These are phyloP conservation scores for Limenitis camilla DNA, from an alignment of 2,888 invertebrate species.

Conservation along the genomic window DNA sequence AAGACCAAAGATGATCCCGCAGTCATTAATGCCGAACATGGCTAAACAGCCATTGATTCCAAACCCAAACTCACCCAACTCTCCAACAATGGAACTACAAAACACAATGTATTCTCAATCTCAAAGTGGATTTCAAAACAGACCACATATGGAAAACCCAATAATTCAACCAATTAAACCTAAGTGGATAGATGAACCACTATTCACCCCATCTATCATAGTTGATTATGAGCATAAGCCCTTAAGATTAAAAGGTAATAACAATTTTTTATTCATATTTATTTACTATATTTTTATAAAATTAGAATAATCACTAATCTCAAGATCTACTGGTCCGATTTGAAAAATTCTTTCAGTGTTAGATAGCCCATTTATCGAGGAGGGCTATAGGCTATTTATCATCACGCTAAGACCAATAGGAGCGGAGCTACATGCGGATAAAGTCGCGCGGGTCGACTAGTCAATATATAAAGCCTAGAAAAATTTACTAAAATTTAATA, in stretches of 20 bases:
- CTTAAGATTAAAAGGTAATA: constrained; percentile 69
- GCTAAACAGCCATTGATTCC: constrained; percentile 30
- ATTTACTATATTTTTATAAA: too few relatives aligned
- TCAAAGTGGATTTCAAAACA: constrained; percentile 24
- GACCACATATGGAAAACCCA: constrained; percentile 8
- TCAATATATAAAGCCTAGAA: too few relatives aligned
- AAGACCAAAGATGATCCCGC: constrained; percentile 30
- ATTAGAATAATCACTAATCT: too few relatives aligned
- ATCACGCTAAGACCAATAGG: too few relatives aligned
- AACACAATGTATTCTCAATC: constrained; percentile 30
- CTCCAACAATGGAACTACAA: constrained; percentile 1
- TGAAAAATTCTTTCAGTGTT: too few relatives aligned
- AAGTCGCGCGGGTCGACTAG: too few relatives aligned
- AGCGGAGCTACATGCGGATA: too few relatives aligned
- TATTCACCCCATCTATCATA: constrained; percentile 74
- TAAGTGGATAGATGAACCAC: constrained; percentile 61
- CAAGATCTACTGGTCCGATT: too few relatives aligned
- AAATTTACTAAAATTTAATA: too few relatives aligned
- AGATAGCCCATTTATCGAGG: too few relatives aligned
- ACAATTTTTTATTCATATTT: not conserved
- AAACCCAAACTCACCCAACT: constrained; percentile 16
- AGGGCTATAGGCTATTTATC: too few relatives aligned
- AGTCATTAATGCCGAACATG: constrained; percentile 32
- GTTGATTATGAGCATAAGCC: constrained; percentile 83
- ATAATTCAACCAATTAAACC: constrained; percentile 29